Evolutionary conservation across 2,888 invertebrate genomes (phyloP).

Genomic region (Tetranychus truncatus): DNA sequence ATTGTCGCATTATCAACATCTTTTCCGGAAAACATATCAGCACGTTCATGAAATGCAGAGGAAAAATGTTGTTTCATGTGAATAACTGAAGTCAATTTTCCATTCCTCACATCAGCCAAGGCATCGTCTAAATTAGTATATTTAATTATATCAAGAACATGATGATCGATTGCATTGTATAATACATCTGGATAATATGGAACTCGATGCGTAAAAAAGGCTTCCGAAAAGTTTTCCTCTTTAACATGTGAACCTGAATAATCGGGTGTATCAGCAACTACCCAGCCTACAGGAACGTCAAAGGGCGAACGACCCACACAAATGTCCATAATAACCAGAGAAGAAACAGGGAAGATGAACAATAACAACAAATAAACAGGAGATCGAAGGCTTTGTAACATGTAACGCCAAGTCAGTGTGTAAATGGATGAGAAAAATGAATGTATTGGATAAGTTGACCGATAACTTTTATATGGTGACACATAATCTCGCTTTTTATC

Average conservation of each 20-base stretch:
- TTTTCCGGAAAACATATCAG: neutral
- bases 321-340: neutral
- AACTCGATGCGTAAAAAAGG: neutral
- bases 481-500: neutral
- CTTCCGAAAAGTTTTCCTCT: neutral
- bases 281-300: neutral
- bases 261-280: neutral
- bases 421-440: neutral
- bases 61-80: neutral
- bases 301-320: constrained; percentile 4
- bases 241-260: neutral
- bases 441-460: neutral
- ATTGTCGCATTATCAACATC: neutral
- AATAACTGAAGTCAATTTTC: neutral
- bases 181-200: neutral
- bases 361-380: neutral
- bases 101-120: neutral
- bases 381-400: neutral
- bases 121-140: neutral
- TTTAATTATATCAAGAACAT: neutral
- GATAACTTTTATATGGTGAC: neutral
- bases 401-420: neutral
- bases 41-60: neutral
- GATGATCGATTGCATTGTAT: neutral
- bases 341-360: neutral